These are phyloP conservation scores for Andrena fulva DNA, from an alignment of 2,888 invertebrate genomes.

Conservation along the genomic window DNA sequence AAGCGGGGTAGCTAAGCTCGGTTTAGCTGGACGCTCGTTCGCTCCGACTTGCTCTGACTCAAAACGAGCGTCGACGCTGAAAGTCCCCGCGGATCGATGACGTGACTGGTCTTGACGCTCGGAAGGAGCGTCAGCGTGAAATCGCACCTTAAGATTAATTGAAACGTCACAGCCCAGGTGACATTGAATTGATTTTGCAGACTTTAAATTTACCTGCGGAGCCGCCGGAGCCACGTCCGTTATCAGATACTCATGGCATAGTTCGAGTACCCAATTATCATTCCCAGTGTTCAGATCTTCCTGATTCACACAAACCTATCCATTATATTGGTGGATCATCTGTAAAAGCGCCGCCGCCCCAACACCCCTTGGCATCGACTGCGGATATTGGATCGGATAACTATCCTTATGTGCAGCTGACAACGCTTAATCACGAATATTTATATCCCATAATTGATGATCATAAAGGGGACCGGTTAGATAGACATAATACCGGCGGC, in stretches of 20 bases:
- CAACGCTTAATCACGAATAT: slow-evolving; percentile 93
- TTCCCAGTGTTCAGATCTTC: slow-evolving; percentile 78
- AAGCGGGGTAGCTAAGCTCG: too few species aligned
- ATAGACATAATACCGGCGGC: slow-evolving; percentile 81
- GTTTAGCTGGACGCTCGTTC: too few species aligned
- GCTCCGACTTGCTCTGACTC: too few species aligned
- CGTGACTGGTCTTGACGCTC: too few species aligned
- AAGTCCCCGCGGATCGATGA: too few species aligned
- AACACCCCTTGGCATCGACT: slow-evolving; percentile 77
- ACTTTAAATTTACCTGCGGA: slow-evolving; percentile 94
- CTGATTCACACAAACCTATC: slow-evolving; percentile 80
- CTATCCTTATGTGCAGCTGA: slow-evolving; percentile 94
- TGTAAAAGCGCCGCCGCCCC: slow-evolving; percentile 68
- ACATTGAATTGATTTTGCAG: slow-evolving; percentile 85
- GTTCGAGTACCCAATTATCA: slow-evolving; percentile 79
- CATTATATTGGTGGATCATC: slow-evolving; percentile 79
- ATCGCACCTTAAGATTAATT: slow-evolving; percentile 74
- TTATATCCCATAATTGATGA: slow-evolving; percentile 92
- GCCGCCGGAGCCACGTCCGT: slow-evolving; percentile 91
- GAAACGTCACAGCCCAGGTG: not conserved
- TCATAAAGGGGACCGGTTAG: slow-evolving; percentile 82
- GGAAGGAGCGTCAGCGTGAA: too few species aligned
- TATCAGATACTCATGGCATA: slow-evolving; percentile 72
- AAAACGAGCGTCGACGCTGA: too few species aligned
- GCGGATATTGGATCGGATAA: slow-evolving; percentile 86